phyloP scores from a whole-genome alignment of 2,113 vertebrate species.

The Ochotona princeps region DNA sequence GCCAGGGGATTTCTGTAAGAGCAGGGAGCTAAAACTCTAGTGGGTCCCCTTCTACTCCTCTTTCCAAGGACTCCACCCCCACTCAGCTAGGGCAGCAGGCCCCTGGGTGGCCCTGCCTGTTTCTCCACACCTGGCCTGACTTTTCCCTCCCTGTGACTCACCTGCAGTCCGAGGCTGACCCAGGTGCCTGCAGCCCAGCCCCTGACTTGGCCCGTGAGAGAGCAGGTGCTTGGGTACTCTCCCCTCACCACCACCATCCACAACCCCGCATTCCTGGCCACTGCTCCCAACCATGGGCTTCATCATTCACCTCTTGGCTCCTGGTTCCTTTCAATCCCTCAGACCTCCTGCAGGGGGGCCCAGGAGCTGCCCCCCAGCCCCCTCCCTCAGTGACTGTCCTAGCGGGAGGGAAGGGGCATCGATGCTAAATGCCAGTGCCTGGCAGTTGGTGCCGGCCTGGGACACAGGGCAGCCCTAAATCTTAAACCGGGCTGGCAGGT shows the following conservation, averaged over 20 bases:
- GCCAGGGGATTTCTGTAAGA: background rate
- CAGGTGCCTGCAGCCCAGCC: background rate
- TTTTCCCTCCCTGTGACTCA: background rate
- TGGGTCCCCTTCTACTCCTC: background rate
- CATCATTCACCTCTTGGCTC: no score
- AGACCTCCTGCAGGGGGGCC: background rate
- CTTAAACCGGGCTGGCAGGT: no score
- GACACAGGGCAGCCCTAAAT: background rate
- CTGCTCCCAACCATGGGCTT: background rate
- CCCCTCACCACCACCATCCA: background rate
- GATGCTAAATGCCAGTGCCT: background rate
- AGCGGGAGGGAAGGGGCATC: background rate
- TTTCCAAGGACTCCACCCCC: background rate
- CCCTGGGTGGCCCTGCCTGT: background rate
- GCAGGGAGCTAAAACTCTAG: background rate
- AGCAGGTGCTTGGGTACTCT: background rate
- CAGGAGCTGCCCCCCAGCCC: background rate
- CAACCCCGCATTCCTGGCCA: background rate
- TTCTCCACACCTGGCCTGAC: background rate
- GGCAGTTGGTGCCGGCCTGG: background rate
- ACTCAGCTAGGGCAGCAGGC: background rate
- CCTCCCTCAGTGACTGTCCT: slow-evolving; percentile 35
- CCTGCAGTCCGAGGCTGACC: background rate
- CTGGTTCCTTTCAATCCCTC: background rate
- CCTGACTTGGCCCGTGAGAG: background rate